A percentile compares a stretch with the other conserved stretches of the same genome.
Evolutionary conservation across 2,888 invertebrate species (phyloP).

Genomic region (Watsonalla cultraria): DNA sequence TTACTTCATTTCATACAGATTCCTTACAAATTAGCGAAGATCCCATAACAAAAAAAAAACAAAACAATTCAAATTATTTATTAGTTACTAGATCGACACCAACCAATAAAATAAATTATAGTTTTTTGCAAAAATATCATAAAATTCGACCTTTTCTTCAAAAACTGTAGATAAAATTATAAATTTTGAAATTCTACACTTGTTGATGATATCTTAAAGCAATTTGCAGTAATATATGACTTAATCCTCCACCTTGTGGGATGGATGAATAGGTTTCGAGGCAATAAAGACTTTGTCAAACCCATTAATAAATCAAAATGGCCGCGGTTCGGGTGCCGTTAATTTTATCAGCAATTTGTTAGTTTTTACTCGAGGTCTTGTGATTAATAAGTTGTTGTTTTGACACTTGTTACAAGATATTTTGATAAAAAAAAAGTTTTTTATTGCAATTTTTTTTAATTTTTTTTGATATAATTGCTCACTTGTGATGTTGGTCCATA

Average conservation of each 20-base stretch:
- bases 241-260: constrained; percentile 44
- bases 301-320: constrained; percentile 23
- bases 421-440: not conserved
- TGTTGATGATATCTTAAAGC: constrained; percentile 54
- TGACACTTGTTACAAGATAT: constrained; percentile 12
- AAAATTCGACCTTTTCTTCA: constrained; percentile 5
- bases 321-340: constrained; percentile 15
- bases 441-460: too few species aligned
- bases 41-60: too few species aligned
- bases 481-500: too few species aligned
- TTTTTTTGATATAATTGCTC: too few species aligned
- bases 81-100: not conserved
- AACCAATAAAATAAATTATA: not conserved
- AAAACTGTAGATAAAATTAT: constrained; percentile 11
- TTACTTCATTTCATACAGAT: too few species aligned
- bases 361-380: constrained; percentile 24
- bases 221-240: constrained; percentile 74
- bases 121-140: not conserved
- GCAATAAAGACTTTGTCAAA: constrained; percentile 19
- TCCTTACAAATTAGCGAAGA: too few species aligned
- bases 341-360: constrained; percentile 52
- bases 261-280: constrained; percentile 8
- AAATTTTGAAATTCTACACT: constrained; percentile 33
- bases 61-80: not conserved
- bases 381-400: constrained; percentile 41